phyloP scores from a whole-genome alignment of 2,888 invertebrate species.

The Hoplodrina ambigua region DNA sequence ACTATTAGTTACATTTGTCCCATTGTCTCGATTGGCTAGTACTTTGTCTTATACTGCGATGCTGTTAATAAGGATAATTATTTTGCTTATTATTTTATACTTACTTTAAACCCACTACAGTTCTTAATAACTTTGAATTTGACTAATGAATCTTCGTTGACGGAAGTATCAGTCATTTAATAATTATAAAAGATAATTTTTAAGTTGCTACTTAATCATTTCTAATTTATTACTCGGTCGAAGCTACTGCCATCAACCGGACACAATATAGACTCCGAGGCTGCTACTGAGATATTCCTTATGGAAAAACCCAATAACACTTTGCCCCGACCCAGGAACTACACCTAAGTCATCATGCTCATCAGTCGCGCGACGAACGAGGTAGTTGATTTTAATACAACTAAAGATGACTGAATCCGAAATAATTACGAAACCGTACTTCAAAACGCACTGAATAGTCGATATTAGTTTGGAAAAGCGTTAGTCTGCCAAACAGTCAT shows the following conservation, averaged over 20 bases:
- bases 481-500: slow-evolving; percentile 27
- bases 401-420: not conserved
- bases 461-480: slow-evolving; percentile 21
- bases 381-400: not conserved
- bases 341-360: too few species aligned
- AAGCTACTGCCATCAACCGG: too few species aligned
- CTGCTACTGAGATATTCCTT: too few species aligned
- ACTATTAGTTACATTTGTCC: slow-evolving; percentile 46
- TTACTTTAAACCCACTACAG: too few species aligned
- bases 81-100: not conserved
- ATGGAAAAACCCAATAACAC: too few species aligned
- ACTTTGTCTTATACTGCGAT: slow-evolving; percentile 2
- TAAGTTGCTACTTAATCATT: too few species aligned
- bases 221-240: too few species aligned
- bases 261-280: too few species aligned
- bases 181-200: too few species aligned
- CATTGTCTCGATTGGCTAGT: slow-evolving; percentile 24
- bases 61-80: slow-evolving; percentile 4
- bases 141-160: not conserved
- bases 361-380: too few species aligned
- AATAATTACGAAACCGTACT: not conserved
- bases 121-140: not conserved
- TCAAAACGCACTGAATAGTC: slow-evolving; percentile 3
- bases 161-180: too few species aligned
- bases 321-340: too few species aligned